Percentiles rank a stretch among this genome's conserved stretches.
These are phyloP conservation scores for Charina bottae DNA, from an alignment of 2,113 vertebrate genomes.

Conservation along the genomic window DNA sequence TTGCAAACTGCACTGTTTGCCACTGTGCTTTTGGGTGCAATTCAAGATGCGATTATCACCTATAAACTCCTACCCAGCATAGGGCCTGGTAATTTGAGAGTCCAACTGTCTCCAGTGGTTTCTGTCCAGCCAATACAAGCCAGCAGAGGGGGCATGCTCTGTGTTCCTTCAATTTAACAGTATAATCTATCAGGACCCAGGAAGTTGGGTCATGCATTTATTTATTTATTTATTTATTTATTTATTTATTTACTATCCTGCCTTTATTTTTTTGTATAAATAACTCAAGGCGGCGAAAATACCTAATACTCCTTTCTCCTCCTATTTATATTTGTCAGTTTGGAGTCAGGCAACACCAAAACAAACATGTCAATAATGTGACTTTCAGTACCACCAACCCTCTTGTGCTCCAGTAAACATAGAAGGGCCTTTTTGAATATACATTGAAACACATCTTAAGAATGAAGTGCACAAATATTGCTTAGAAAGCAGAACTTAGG, in stretches of 20 bases:
- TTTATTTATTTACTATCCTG: too few relatives aligned
- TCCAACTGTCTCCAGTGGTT: background rate
- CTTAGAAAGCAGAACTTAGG: background rate
- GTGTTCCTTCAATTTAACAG: too few relatives aligned
- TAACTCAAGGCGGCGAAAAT: too few relatives aligned
- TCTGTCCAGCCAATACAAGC: too few relatives aligned
- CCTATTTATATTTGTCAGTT: too few relatives aligned
- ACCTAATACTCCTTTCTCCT: too few relatives aligned
- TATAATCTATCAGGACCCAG: too few relatives aligned
- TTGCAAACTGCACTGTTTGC: background rate
- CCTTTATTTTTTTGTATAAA: too few relatives aligned
- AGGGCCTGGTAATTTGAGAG: background rate
- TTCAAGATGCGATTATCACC: background rate
- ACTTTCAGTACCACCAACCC: background rate
- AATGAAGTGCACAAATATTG: background rate
- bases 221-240: too few relatives aligned
- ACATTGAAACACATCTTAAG: background rate
- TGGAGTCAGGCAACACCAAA: background rate
- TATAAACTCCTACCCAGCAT: background rate
- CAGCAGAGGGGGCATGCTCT: too few relatives aligned
- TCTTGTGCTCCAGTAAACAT: background rate
- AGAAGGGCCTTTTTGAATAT: background rate
- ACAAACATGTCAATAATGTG: slow-evolving; percentile 43
- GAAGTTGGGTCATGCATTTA: too few relatives aligned
- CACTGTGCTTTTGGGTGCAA: background rate